Percentiles rank a stretch among this genome's conserved stretches.
phyloP scores from a whole-genome alignment of 2,797 vertebrate genomes.

The Typhlichthys eigenmanni region DNA sequence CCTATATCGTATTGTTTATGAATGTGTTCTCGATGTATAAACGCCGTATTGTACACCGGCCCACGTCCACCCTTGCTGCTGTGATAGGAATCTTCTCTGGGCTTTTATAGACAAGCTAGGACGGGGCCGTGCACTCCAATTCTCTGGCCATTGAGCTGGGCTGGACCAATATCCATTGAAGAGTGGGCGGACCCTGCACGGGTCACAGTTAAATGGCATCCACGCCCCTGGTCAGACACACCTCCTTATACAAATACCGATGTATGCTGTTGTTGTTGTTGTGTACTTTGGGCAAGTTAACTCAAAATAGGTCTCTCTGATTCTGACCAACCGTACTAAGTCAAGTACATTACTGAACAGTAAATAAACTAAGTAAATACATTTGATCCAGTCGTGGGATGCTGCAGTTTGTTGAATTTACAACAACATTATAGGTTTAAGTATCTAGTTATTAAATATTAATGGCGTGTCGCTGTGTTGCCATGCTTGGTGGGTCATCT shows the following conservation, averaged over 20 bases:
- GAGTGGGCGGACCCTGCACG: slow-evolving; percentile 38
- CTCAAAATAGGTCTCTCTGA: slow-evolving; percentile 42
- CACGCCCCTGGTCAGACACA: slow-evolving; percentile 32
- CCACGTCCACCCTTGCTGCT: neutral
- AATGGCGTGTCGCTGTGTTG: slow-evolving; percentile 4
- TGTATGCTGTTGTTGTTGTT: slow-evolving; percentile 53
- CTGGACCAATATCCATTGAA: slow-evolving; percentile 20
- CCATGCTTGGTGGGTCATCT: slow-evolving; percentile 5
- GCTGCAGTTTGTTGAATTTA: slow-evolving; percentile 1
- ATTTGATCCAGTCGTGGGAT: slow-evolving; percentile 7
- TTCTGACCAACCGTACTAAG: slow-evolving; percentile 31
- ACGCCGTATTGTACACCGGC: neutral
- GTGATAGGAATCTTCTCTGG: slow-evolving; percentile 2
- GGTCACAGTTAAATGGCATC: slow-evolving; percentile 6
- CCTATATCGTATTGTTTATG: too few species aligned
- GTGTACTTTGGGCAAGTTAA: slow-evolving; percentile 27
- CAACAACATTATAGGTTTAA: neutral
- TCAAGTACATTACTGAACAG: slow-evolving; percentile 5
- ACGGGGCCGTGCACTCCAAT: slow-evolving; percentile 45
- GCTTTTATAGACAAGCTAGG: slow-evolving; percentile 26
- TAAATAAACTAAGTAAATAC: slow-evolving; percentile 40
- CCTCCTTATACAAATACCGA: slow-evolving; percentile 33
- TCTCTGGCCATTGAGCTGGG: slow-evolving; percentile 39
- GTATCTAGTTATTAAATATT: neutral
- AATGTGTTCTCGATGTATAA: slow-evolving; percentile 5